Base-by-base conservation (phyloP, 2,888 invertebrate species). In the Drosophila nr. perissopoda region DNA sequence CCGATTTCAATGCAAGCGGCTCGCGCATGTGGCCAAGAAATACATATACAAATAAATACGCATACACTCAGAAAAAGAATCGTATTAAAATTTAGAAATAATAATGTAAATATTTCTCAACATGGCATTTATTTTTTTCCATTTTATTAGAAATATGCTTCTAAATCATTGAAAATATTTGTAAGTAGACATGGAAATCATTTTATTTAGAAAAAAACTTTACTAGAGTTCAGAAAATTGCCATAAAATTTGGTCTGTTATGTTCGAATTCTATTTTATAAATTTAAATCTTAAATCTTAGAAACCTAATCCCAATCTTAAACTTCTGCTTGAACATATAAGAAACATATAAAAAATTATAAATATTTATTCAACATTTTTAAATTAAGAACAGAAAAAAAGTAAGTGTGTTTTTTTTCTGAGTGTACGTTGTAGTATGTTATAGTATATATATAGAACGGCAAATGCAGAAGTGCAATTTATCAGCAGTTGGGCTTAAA, bases 401-500 rank as follows among this genome's bases (percentile, higher is more conserved):
- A 1, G 0, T 0, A 4, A 1, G 3, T 3, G n/a, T 42, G 7
- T 40, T n/a, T 21, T 21, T 13, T 42, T 42, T 2, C 6, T 2
- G 16, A 45, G 45, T 45, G 45, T 45, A 45, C 2, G 21, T 13
- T 1, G 21, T 25, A 76, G 11, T 33, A 33, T 33, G 11, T 11
- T 36, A 65, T 48, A 42, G n/a, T 58, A 49, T 69, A 56, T 31
- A 69, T 31, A 40, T 73, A 67, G 57, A 49, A 57, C 51, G 58
- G 66, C 58, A 62, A 83, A 79, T 89, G 79, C 68, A 81, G 89
- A 84, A 84, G 73, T 85, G 88, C 83, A 89, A 85, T 85, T 85
- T 89, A 76, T 85, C 90, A 85, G 85, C 89, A 89, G 89, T 87
- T 85, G 89, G 56, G 87, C 76, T 85, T 80, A 87, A 85, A 89